Conservation (phyloP, 2,888 invertebrate genomes). For the Orthonevra nobilis region DNA sequence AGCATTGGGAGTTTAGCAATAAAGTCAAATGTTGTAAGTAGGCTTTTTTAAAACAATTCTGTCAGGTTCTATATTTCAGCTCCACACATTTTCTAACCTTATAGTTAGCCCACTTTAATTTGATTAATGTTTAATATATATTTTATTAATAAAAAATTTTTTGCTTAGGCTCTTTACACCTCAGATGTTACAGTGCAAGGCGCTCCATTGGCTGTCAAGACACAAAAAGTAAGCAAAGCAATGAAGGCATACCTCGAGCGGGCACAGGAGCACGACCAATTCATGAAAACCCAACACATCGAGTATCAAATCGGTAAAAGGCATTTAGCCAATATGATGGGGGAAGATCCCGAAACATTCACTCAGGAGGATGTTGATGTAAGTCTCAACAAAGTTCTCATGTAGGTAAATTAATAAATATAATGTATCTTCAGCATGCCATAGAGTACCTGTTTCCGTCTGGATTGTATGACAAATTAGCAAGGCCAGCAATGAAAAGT, state of each 20-base stretch:
- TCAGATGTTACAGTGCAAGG: conserved; percentile 77
- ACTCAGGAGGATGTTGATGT: conserved; percentile 93
- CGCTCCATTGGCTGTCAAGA: conserved; percentile 77
- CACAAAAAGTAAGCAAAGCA: conserved; percentile 89
- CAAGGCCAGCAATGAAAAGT: conserved; percentile 93
- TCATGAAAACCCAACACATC: conserved; percentile 88
- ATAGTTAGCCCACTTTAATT: not conserved
- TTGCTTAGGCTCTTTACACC: conserved; percentile 63
- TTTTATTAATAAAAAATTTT: too few relatives aligned
- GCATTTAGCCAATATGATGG: conserved; percentile 99
- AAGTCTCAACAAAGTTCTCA: conserved; percentile 77
- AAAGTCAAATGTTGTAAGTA: conserved; percentile 29
- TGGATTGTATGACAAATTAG: conserved; percentile 90
- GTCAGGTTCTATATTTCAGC: not conserved
- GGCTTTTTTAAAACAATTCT: not conserved
- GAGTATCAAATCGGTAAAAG: conserved; percentile 96
- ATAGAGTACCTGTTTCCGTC: conserved; percentile 98
- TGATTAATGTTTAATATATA: conserved; percentile 1
- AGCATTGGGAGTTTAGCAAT: conserved; percentile 8
- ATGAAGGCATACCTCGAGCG: conserved; percentile 94
- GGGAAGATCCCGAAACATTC: conserved; percentile 93
- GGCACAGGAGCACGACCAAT: conserved; percentile 89
- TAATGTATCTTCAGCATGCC: conserved; percentile 83
- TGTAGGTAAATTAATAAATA: too few relatives aligned
- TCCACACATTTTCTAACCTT: conserved; percentile 39